phyloP scores from a whole-genome alignment of 37 sponge, comb jelly and placozoan species.

The Petrosia ficiformis region DNA sequence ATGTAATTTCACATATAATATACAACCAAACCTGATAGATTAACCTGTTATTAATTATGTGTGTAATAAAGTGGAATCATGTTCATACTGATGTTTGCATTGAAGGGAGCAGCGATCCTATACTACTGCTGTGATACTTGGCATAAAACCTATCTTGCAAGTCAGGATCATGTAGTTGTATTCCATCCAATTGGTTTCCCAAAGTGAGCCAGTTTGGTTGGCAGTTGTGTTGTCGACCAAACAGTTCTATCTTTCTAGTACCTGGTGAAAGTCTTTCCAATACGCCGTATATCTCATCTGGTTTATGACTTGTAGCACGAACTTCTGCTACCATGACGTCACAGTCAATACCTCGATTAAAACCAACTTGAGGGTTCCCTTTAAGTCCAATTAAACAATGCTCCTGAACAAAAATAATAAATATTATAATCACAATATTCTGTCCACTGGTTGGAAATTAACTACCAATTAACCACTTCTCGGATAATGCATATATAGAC shows the following conservation, averaged over 20 bases:
- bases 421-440: neutral
- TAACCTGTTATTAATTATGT: too few relatives aligned
- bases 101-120: too few relatives aligned
- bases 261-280: conserved; percentile 92
- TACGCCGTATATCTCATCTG: conserved; percentile 95
- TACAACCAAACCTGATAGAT: too few relatives aligned
- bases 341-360: conserved; percentile 85
- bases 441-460: too few relatives aligned
- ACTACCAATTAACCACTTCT: too few relatives aligned
- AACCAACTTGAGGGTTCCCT: conserved; percentile 51
- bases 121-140: too few relatives aligned
- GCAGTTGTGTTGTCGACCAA: conserved; percentile 91
- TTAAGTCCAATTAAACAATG: conserved; percentile 96
- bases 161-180: conserved; percentile 56
- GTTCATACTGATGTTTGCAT: too few relatives aligned
- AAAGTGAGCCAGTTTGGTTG: conserved; percentile 98
- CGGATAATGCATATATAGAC: too few relatives aligned
- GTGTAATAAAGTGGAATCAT: too few relatives aligned
- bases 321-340: conserved; percentile 96
- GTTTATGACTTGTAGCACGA: conserved; percentile 90
- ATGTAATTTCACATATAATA: too few relatives aligned
- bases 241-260: conserved; percentile 85
- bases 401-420: conserved; percentile 50
- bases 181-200: conserved; percentile 93
- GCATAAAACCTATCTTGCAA: conserved; percentile 44